phyloP scores from a whole-genome alignment of 2,113 vertebrate genomes.

The Istiophorus platypterus region DNA sequence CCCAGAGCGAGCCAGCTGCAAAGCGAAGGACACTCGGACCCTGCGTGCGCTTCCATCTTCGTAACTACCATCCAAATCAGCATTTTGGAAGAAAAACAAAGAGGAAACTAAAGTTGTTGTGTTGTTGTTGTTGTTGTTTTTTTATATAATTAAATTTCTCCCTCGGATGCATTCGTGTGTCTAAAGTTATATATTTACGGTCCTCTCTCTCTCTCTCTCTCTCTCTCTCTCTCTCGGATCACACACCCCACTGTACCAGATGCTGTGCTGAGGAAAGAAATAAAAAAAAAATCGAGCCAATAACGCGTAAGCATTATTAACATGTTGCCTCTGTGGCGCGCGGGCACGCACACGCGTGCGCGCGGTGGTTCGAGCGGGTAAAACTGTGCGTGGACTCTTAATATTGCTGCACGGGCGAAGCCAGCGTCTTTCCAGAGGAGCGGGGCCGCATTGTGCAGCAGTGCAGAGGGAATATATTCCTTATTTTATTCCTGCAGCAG shows the following conservation, averaged over 20 bases:
- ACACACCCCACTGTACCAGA: conserved; percentile 46
- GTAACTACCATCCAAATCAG: conserved; percentile 70
- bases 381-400: conserved; percentile 70
- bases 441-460: conserved; percentile 76
- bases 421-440: conserved; percentile 58
- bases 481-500: conserved; percentile 90
- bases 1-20: conserved; percentile 79
- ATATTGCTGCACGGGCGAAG: conserved; percentile 66
- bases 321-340: conserved; percentile 64
- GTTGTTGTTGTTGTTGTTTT: too few species aligned
- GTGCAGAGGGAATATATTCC: conserved; percentile 80
- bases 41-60: conserved; percentile 53
- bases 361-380: conserved; percentile 37
- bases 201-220: too few species aligned
- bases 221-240: conserved; percentile 38
- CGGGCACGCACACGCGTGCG: conserved; percentile 15
- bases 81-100: conserved; percentile 52
- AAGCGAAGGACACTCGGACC: conserved; percentile 67
- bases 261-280: conserved; percentile 30
- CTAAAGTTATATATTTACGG: conserved; percentile 52
- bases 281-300: conserved; percentile 36
- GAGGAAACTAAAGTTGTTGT: conserved; percentile 45
- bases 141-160: too few species aligned
- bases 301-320: conserved; percentile 75
- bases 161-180: conserved; percentile 24